Base-by-base conservation (phyloP, 2,113 vertebrate genomes). In the Calidris pugnax region DNA sequence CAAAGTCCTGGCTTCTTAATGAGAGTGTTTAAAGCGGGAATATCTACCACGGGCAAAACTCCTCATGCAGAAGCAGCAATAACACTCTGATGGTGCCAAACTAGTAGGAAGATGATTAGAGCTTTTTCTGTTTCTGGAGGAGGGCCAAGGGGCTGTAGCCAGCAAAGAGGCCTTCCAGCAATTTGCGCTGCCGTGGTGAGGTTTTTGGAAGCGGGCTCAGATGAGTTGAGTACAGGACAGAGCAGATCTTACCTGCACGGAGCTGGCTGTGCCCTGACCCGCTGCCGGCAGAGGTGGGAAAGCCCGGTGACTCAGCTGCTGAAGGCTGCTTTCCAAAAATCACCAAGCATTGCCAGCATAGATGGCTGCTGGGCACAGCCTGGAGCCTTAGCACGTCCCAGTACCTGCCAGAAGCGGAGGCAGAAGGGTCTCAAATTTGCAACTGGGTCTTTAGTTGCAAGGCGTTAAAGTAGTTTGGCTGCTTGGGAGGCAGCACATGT, bases 91-190 rank as follows among this genome's bases (percentile, higher is more conserved):
- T 35, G 75, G 77, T 96, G 93, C 93, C 88, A 95, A 68, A 87
- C 68, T 92, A 92, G 92, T 92, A 90, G 93, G 92, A 96, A 89
- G 93, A 95, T 4, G 55, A 93, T 96, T 93, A 96, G 90, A 95
- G 85, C 50, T 87, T 80, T 97, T 92, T 68, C 77, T 90, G 2
- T 72, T 80, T 74, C 73, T 94, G 96, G 96, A 96, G 76, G 63
- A 67, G 75, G 93, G 87, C 93, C 91, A 96, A 89, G 60, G 57
- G 73, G 66, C 62, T 41, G 74, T 47, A 95, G 94, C 80, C 86
- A 90, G 82, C 60, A 79, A 88, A 87, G 83, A 94, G 51, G 75
- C 93, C 87, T 96, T 94, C 78, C 79, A 87, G 90, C 81, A 51
- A 56, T 95, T 90, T 0, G 1, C 2, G 15, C 63, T 56, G 39